A percentile compares a stretch with the other conserved stretches of the same genome.
Evolutionary conservation across 2,113 vertebrate species (phyloP).

Genomic region (Phylloscopus whistleri): DNA sequence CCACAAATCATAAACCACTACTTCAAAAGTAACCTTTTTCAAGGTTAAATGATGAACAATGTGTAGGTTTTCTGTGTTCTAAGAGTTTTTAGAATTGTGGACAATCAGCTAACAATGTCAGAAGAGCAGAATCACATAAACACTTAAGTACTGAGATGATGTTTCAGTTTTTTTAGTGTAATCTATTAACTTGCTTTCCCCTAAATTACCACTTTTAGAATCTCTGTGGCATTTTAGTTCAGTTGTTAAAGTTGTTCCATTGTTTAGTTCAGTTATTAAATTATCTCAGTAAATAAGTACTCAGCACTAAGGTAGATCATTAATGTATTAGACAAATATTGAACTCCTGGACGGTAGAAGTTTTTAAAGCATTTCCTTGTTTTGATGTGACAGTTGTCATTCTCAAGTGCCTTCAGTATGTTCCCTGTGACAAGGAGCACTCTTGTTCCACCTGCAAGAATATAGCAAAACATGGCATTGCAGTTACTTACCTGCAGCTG

Average conservation of each 20-base stretch:
- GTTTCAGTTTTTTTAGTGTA: neutral
- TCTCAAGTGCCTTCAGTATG: neutral
- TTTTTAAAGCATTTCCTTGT: neutral
- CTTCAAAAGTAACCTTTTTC: neutral
- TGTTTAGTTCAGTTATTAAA: neutral
- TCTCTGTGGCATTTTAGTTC: neutral
- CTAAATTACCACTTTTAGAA: neutral
- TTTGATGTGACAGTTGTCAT: neutral
- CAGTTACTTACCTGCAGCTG: neutral
- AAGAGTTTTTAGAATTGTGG: neutral
- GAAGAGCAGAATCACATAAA: neutral
- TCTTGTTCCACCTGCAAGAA: neutral
- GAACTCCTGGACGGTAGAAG: neutral
- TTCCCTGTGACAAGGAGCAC: neutral
- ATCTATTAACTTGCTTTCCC: neutral
- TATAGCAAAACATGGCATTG: neutral
- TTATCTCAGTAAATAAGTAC: neutral
- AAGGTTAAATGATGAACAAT: neutral
- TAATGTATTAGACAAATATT: neutral
- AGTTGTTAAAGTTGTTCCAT: no score
- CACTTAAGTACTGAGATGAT: neutral
- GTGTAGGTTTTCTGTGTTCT: neutral
- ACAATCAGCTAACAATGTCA: neutral
- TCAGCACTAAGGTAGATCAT: accelerated
- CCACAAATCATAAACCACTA: neutral